Evolutionary conservation across 92 coral and sea anemone species (phyloP).

Genomic region (Palythoa heliodiscus): DNA sequence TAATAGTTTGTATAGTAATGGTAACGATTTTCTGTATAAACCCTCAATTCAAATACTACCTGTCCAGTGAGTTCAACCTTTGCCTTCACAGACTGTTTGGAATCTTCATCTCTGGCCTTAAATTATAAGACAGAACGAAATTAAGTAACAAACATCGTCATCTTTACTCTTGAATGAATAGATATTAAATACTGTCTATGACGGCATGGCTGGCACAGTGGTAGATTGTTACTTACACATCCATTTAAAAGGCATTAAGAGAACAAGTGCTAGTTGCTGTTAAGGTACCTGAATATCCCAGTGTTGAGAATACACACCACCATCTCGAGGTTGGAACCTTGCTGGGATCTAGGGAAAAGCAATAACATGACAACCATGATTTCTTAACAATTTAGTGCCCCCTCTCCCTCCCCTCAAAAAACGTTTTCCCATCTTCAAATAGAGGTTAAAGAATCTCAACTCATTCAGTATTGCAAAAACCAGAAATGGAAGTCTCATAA

Average conservation of each 20-base stretch:
- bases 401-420: not conserved
- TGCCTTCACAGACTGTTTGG: constrained; percentile 62
- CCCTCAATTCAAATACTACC: constrained; percentile 34
- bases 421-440: no score
- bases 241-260: not conserved
- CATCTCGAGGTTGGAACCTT: constrained; percentile 89
- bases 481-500: no score
- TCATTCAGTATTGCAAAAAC: no score
- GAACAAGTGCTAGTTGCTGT: not conserved
- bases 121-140: not conserved
- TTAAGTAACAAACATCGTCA: not conserved
- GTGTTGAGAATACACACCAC: constrained; percentile 87
- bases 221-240: no score
- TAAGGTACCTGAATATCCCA: constrained; percentile 91
- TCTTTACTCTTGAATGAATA: no score
- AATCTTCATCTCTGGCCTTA: constrained; percentile 75
- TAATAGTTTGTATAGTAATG: not conserved
- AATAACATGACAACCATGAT: not conserved
- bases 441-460: no score
- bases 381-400: not conserved
- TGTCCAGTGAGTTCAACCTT: constrained; percentile 73
- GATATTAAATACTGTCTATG: no score
- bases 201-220: no score
- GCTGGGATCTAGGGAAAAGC: constrained; percentile 68
- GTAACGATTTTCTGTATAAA: not conserved